Percentiles rank a stretch among this genome's conserved stretches.
These are phyloP conservation scores for Acanthochromis polyacanthus DNA, from an alignment of 2,113 vertebrate genomes.

Conservation along the genomic window DNA sequence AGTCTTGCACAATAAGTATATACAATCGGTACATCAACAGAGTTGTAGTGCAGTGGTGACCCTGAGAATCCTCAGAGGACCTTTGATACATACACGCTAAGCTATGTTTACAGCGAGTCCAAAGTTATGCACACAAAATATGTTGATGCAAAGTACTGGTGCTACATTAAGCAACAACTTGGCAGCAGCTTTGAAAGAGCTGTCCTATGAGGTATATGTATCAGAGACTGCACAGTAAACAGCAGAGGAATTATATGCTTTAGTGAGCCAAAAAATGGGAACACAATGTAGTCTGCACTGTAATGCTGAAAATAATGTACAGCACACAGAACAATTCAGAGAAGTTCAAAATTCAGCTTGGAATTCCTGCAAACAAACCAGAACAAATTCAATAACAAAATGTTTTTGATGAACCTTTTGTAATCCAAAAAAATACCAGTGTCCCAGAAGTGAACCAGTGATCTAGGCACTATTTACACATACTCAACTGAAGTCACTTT, in stretches of 20 bases:
- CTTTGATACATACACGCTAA: conserved; percentile 29
- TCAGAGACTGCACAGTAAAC: conserved; percentile 28
- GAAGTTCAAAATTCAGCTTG: too few relatives aligned
- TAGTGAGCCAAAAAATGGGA: neutral
- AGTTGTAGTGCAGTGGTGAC: neutral
- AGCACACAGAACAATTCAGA: too few relatives aligned
- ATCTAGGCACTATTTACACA: conserved; percentile 20
- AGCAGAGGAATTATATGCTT: neutral
- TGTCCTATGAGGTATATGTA: neutral
- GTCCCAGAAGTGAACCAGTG: neutral
- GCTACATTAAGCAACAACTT: conserved; percentile 31
- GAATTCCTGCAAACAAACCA: neutral
- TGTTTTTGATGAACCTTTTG: neutral
- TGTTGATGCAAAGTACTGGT: conserved; percentile 17
- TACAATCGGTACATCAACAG: neutral
- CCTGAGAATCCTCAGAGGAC: conserved; percentile 12
- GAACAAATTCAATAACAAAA: neutral
- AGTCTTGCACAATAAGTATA: conserved; percentile 19
- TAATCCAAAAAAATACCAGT: conserved; percentile 11
- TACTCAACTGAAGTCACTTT: neutral
- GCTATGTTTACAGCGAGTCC: conserved; percentile 27
- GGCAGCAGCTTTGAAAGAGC: conserved; percentile 24
- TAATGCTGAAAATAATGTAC: too few relatives aligned
- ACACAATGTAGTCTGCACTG: neutral
- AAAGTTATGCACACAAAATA: conserved; percentile 41